Base-by-base conservation (phyloP, 2,888 invertebrate species). In the Lampropteryx suffumata region DNA sequence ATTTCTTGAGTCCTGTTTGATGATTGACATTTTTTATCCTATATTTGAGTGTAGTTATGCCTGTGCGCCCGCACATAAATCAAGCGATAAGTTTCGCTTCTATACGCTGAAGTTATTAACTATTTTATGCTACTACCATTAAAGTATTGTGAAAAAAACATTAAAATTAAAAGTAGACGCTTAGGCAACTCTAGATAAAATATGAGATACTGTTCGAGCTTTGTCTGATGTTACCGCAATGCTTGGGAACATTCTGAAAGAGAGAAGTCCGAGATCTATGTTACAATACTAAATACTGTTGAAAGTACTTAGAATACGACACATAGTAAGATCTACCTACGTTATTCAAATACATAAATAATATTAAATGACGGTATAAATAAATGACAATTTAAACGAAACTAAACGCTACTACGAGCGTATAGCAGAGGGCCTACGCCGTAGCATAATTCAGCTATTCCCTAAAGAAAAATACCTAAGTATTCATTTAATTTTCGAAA, bases 121-220 rank as follows among this genome's bases (percentile, higher is more conserved):
- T 34, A 34, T 40, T 28, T 6, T 6, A 34, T 14, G 47, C n/a
- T 35, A 47, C 35, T 37, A 42, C 34, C 55, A 44, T 51, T 63
- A 59, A 58, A 66, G 67, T 64, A 57, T 60, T 59, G 60, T 60
- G 53, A 63, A 64, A 65, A 65, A 56, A 49, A 40, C 37, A 61
- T 59, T 39, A 55, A 65, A 57, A 56, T 57, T 59, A 59, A 57
- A 50, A 54, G 56, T 42, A 48, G 10, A 46, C 10, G 14, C 29
- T 60, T 52, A 40, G 30, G 50, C 37, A 56, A 58, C 33, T 33
- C 36, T 35, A 39, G 47, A 58, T 53, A 57, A 57, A 55, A 50
- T 13, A 46, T 51, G 55, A 52, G 52, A 55, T 59, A 28, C n/a
- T 50, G 47, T 29, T 37, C 12, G 12, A 27, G 32, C 46, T 34